Percentiles rank a stretch among this genome's conserved stretches.
Conservation (phyloP, 2,797 vertebrate genomes). For the Anguilla anguilla region DNA sequence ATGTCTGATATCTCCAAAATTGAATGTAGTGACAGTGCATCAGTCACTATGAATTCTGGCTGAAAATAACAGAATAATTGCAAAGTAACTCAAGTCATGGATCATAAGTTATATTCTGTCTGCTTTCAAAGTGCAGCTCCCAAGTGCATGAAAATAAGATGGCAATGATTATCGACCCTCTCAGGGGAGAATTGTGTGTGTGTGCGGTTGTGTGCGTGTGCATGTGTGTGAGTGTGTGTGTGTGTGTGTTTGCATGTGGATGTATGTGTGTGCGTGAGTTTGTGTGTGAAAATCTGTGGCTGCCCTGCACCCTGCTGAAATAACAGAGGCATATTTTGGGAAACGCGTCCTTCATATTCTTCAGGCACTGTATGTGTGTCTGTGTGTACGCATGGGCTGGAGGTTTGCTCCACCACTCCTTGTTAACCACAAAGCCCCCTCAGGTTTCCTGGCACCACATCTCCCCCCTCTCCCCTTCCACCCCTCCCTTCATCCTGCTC, state of each 20-base stretch:
- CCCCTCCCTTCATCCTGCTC: not conserved
- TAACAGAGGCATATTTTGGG: not conserved
- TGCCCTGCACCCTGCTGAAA: not conserved
- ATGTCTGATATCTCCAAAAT: too few species aligned
- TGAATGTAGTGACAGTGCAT: not conserved
- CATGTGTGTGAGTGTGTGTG: not conserved
- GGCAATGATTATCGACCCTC: not conserved
- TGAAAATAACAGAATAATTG: not conserved
- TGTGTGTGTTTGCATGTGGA: not conserved
- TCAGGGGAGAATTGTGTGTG: not conserved
- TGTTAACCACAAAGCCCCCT: not conserved
- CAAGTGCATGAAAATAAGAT: not conserved
- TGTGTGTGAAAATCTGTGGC: not conserved
- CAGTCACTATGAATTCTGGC: not conserved
- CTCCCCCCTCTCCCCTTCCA: not conserved
- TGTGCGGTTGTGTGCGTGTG: not conserved
- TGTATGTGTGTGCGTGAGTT: too few species aligned
- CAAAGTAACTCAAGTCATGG: not conserved
- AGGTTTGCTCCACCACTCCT: not conserved
- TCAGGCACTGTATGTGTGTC: not conserved
- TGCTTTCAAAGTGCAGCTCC: not conserved
- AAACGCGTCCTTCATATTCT: not conserved
- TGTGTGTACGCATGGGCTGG: not conserved
- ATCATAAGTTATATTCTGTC: not conserved
- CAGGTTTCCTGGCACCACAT: not conserved